Evolutionary conservation across 1,140 invertebrate genomes (phyloP).

Genomic region (Eriocheir sinensis): DNA sequence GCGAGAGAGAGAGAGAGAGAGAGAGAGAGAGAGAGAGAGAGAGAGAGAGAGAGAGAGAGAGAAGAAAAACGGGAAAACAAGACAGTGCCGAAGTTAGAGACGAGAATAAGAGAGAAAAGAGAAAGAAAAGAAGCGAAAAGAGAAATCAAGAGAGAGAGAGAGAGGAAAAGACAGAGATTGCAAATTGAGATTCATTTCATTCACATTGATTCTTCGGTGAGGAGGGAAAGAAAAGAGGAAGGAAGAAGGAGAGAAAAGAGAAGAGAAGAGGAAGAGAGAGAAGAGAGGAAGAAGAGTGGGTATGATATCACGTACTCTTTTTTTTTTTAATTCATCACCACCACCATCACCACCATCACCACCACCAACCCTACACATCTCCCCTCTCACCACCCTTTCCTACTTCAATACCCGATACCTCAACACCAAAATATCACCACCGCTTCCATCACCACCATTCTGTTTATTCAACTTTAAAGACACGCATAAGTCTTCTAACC

Average conservation of each 20-base stretch:
- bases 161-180: neutral
- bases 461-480: too few species aligned
- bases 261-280: neutral
- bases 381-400: too few species aligned
- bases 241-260: too few species aligned
- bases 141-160: neutral
- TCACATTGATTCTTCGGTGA: neutral
- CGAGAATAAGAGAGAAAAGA: constrained; percentile 43
- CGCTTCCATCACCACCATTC: too few species aligned
- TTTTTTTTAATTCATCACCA: too few species aligned
- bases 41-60: constrained; percentile 43
- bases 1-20: neutral
- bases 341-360: too few species aligned
- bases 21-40: constrained; percentile 23
- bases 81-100: neutral
- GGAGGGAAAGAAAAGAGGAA: neutral
- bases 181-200: neutral
- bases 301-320: too few species aligned
- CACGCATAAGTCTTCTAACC: too few species aligned
- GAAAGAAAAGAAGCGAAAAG: neutral
- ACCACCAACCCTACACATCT: too few species aligned
- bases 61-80: neutral
- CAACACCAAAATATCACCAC: too few species aligned
- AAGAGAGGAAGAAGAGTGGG: too few species aligned
- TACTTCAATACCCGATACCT: too few species aligned